Percentiles rank a stretch among this genome's conserved stretches.
Conservation (phyloP, 2,113 vertebrate species). For the Marmota flaviventris region DNA sequence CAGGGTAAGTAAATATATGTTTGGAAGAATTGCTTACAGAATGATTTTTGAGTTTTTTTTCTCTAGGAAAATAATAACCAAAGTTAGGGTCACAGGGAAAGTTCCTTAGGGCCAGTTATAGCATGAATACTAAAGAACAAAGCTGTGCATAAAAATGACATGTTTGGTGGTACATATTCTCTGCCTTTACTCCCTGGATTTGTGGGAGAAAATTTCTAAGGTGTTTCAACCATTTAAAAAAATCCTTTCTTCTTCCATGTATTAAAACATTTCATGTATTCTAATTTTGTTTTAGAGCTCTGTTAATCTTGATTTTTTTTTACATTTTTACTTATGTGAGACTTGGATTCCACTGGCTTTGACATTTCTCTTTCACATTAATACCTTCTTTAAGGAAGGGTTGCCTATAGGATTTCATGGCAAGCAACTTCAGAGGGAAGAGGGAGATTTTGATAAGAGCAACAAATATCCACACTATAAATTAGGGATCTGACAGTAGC, state of each 20-base stretch:
- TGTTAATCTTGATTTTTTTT: neutral
- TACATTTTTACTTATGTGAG: neutral
- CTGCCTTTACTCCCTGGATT: neutral
- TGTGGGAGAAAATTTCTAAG: neutral
- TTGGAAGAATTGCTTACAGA: conserved; percentile 55
- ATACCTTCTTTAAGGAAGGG: neutral
- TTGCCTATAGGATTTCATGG: neutral
- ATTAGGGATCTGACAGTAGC: conserved; percentile 20
- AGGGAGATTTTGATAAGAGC: neutral
- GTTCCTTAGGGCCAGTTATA: neutral
- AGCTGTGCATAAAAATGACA: neutral
- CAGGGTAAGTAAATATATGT: conserved; percentile 59
- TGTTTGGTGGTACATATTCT: neutral
- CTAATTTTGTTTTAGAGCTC: neutral
- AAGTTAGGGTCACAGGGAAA: neutral
- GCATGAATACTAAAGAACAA: neutral
- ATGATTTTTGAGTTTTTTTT: conserved; percentile 31
- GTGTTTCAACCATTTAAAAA: neutral
- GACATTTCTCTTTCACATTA: neutral
- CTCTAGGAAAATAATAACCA: conserved; percentile 44
- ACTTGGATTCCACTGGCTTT: neutral
- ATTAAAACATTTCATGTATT: neutral
- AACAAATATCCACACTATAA: neutral
- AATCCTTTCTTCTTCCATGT: neutral
- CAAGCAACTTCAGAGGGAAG: neutral